Evolutionary conservation across 1,140 invertebrate species (phyloP), one percentile per base, ranked within the genome.

Genomic region (Drosophila equinoxialis): DNA sequence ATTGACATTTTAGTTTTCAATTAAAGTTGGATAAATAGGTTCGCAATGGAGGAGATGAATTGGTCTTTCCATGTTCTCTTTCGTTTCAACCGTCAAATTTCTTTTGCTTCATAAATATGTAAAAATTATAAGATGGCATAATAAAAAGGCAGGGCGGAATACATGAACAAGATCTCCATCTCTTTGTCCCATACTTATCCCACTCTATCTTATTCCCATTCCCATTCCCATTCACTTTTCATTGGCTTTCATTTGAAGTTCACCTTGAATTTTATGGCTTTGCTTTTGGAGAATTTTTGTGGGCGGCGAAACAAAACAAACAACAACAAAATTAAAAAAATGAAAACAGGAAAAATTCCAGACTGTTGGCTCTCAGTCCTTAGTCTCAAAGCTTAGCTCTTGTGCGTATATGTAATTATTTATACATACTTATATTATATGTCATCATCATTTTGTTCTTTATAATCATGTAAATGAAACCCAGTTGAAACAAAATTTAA

Each of bases 1-100:
- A 77, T 83, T 87, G 83, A 87, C 83, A 83, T 83, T 83, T 83
- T 77, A 87, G 83, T 83, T 87, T 86, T 89, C 84, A 87, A 89
- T 87, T 89, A 87, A 14, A 51, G 79, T 70, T 69, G 81, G 65
- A 68, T 55, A 67, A 60, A 26, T 42, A 37, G 68, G n/a, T 39
- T n/a, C 14, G 30, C 57, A n/a, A 23, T 8, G 17, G 3, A 14
- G 2, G 17, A 23, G 8, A 51, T 23, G 45, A 51, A 39, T 13
- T 23, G 45, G 8, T 51, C 14, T 3, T 20, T 3, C 17, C 20
- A 11, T 1, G 3, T 51, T 17, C 6, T 8, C 14, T 6, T 4
- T 10, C 57, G 7, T 8, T 39, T 3, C 17, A 8, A 51, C 26
- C 35, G 13, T 26, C 20, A 51, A 51, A 33, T 33, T 64, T 14